phyloP scores from a whole-genome alignment of 2,797 vertebrate genomes.

The Selene dorsalis region DNA sequence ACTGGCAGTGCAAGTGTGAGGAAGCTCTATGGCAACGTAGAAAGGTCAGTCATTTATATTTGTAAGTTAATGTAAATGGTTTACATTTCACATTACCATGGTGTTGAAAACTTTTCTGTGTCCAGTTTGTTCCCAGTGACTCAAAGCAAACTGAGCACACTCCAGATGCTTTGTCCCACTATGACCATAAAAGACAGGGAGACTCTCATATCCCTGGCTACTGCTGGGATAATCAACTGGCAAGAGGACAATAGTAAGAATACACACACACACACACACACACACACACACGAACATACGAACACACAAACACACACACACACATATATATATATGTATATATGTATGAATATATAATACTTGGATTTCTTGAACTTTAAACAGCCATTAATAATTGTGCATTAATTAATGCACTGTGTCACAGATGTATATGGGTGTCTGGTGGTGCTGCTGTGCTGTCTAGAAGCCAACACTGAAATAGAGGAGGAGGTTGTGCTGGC shows the following conservation, averaged over 20 bases:
- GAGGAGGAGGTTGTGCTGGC: conserved; percentile 88
- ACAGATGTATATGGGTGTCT: conserved; percentile 92
- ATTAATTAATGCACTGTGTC: too few species aligned
- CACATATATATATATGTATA: not conserved
- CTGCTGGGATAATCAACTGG: conserved; percentile 91
- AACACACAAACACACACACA: too few species aligned
- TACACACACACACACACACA: not conserved
- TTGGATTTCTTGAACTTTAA: conserved; percentile 1
- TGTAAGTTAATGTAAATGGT: conserved; percentile 13
- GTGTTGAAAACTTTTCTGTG: conserved; percentile 44
- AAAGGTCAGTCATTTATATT: conserved; percentile 83
- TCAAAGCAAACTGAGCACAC: conserved; percentile 89
- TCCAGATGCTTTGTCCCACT: conserved; percentile 90
- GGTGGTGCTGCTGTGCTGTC: conserved; percentile 91
- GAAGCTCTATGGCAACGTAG: conserved; percentile 84
- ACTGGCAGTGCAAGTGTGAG: conserved; percentile 74
- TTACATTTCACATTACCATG: not conserved
- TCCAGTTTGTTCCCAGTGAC: conserved; percentile 91
- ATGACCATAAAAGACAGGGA: conserved; percentile 88
- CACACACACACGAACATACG: too few species aligned
- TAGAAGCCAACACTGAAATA: conserved; percentile 82
- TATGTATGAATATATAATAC: not conserved
- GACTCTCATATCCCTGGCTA: conserved; percentile 86
- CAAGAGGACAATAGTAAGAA: conserved; percentile 84
- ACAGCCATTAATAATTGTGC: not conserved